Conservation (phyloP, 1,140 invertebrate genomes). For the Sycophila sp. region DNA sequence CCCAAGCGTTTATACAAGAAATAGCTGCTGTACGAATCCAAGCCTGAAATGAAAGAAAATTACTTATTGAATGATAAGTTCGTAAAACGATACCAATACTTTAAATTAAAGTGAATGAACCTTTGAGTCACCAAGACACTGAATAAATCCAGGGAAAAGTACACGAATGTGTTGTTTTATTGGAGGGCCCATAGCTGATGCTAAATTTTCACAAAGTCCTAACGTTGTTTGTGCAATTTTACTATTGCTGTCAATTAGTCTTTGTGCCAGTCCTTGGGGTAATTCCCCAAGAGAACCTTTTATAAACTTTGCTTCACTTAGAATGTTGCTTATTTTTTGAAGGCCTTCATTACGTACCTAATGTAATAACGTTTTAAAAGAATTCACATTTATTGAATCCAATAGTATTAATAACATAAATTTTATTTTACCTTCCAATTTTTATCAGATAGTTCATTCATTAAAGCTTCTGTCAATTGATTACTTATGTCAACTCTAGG, state of each 20-base stretch:
- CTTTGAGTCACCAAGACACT: conserved; percentile 77
- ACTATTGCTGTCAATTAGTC: conserved; percentile 89
- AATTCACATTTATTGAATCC: not conserved
- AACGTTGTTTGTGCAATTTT: conserved; percentile 87
- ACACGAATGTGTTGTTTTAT: conserved; percentile 82
- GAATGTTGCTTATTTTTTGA: conserved; percentile 80
- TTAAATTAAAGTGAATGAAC: conserved; percentile 57
- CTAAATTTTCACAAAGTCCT: conserved; percentile 82
- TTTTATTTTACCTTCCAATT: conserved; percentile 85
- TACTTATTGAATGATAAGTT: not conserved
- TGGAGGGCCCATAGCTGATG: conserved; percentile 81
- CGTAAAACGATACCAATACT: too few species aligned
- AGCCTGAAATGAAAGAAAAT: conserved; percentile 31
- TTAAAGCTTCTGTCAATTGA: conserved; percentile 83
- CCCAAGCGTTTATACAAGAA: conserved; percentile 84
- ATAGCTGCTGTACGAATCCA: conserved; percentile 82
- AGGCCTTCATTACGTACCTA: conserved; percentile 85
- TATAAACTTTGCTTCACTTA: conserved; percentile 82
- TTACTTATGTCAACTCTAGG: conserved; percentile 84
- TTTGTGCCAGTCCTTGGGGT: conserved; percentile 77
- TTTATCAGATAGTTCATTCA: conserved; percentile 89
- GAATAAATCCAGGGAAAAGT: conserved; percentile 86
- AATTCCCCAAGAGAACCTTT: conserved; percentile 85
- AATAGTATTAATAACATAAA: not conserved
- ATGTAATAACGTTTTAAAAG: conserved; percentile 39